phyloP scores from a whole-genome alignment of 2,888 invertebrate species.

The Drosophila prolongata region DNA sequence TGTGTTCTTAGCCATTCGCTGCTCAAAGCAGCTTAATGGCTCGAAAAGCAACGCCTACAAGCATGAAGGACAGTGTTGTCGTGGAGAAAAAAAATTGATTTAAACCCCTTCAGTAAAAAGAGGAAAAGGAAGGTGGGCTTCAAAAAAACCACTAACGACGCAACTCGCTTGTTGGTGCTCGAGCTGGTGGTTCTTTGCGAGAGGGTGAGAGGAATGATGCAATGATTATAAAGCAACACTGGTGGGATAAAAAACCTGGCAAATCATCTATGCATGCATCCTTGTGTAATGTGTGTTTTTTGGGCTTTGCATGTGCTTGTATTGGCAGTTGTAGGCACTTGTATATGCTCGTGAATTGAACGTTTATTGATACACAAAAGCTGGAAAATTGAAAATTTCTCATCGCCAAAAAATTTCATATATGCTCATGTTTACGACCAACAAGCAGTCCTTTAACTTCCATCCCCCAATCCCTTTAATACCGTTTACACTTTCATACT shows the following conservation, averaged over 20 bases:
- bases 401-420: slow-evolving; percentile 40
- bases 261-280: slow-evolving; percentile 32
- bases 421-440: slow-evolving; percentile 12
- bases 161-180: slow-evolving; percentile 57
- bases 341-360: slow-evolving; percentile 77
- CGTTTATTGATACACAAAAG: slow-evolving; percentile 80
- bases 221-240: slow-evolving; percentile 75
- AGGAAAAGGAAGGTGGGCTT: slow-evolving; percentile 6
- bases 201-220: slow-evolving; percentile 18
- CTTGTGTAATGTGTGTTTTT: slow-evolving; percentile 23
- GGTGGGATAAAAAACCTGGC: slow-evolving; percentile 39
- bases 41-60: slow-evolving; percentile 45
- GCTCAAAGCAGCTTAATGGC: slow-evolving; percentile 60
- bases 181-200: slow-evolving; percentile 30
- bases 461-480: slow-evolving; percentile 5
- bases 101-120: slow-evolving; percentile 10
- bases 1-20: slow-evolving; percentile 48
- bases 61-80: slow-evolving; percentile 28
- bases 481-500: not conserved
- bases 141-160: slow-evolving; percentile 69
- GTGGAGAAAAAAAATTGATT: slow-evolving; percentile 18
- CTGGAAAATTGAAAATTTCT: slow-evolving; percentile 79
- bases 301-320: slow-evolving; percentile 28
- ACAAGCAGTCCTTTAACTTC: not conserved
- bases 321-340: slow-evolving; percentile 77